Evolutionary conservation across 2,797 vertebrate species (phyloP), one percentile per base, ranked within the genome.

Genomic region (Apodemus agrarius): DNA sequence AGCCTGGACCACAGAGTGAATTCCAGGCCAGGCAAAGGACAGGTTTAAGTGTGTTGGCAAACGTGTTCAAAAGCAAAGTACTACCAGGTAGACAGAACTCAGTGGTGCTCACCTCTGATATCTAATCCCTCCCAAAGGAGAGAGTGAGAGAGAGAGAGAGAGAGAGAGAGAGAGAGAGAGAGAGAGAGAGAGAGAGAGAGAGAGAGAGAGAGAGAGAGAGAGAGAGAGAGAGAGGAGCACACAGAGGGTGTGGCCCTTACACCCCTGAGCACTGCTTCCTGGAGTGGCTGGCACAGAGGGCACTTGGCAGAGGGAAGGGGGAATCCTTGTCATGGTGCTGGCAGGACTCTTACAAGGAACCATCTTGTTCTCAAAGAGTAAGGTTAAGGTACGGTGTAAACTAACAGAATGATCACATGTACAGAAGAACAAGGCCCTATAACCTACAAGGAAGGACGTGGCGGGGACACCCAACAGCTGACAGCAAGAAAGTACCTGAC

Each of bases 221-320:
- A 43, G 10, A 67, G 31, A 37, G n/a, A 37, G 57, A 16, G 78
- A 26, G 17, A 43, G 92, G 52, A 69, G 72, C 49, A 0, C n/a
- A 19, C 0, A 0, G 16, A 0, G 34, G 34, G 61, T 4, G 12
- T 3, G 29, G 54, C 24, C 11, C 14, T 11, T 16, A 54, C 40
- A 22, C 31, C 34, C 72, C 12, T 37, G 34, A 40, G n/a, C 31
- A 61, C 43, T 12, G 76, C 31, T 85, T n/a, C 11, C 31, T 19
- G 14, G 54, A 52, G n/a, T 6, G 26, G 63, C n/a, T 29, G 84
- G 59, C 29, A 4, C 24, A n/a, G 43, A 19, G 29, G 52, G 83
- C 43, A 72, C 75, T 93, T 43, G 46, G 86, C 74, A 46, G 6
- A 82, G 59, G 63, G 6, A 11, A 65, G 0, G 10, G 63, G 57